These are phyloP conservation scores for Esox niger DNA, from an alignment of 2,113 vertebrate species.

Conservation along the genomic window DNA sequence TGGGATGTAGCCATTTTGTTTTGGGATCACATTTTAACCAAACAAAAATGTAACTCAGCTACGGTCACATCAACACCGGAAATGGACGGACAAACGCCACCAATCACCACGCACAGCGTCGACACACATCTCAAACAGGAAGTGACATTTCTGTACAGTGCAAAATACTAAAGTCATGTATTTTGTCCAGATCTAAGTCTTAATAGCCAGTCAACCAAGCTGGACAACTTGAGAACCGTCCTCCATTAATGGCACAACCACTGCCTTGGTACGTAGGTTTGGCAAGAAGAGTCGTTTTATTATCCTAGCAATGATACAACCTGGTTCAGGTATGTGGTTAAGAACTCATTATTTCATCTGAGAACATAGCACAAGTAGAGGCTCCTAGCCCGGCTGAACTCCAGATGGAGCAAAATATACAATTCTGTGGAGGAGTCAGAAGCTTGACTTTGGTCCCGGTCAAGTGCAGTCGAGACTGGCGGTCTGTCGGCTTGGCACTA, in stretches of 20 bases:
- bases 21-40: constrained; percentile 16
- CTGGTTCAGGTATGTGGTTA: not conserved
- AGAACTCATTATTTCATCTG: no score
- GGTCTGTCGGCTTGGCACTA: constrained; percentile 23
- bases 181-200: not conserved
- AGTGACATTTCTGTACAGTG: constrained; percentile 43
- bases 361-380: not conserved
- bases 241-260: not conserved
- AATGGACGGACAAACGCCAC: constrained; percentile 17
- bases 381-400: not conserved
- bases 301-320: not conserved
- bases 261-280: not conserved
- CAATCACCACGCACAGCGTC: constrained; percentile 10
- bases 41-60: not conserved
- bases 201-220: not conserved
- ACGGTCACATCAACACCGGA: constrained; percentile 11
- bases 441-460: constrained; percentile 11
- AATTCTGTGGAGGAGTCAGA: not conserved
- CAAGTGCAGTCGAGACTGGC: constrained; percentile 4
- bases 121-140: constrained; percentile 40
- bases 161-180: constrained; percentile 10
- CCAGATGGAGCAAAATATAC: not conserved
- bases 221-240: not conserved
- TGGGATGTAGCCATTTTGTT: not conserved
- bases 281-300: not conserved